phyloP scores from a whole-genome alignment of 2,797 vertebrate genomes.

The Rhinichthys osculus region DNA sequence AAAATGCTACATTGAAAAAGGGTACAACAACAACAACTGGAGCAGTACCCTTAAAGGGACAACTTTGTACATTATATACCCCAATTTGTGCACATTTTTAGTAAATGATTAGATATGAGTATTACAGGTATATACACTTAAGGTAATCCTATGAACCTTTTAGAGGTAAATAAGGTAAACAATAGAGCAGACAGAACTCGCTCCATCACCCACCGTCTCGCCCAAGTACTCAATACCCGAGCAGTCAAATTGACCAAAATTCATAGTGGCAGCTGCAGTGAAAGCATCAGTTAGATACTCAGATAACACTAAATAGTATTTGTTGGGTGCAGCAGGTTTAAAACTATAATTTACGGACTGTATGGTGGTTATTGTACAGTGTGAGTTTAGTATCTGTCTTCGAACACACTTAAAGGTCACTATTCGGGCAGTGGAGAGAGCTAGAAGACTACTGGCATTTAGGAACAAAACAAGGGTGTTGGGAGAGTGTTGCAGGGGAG shows the following conservation, averaged over 20 bases:
- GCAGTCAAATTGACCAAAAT: constrained; percentile 9
- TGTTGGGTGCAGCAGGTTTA: constrained; percentile 2
- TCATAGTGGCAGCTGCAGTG: not conserved
- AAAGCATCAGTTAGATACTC: constrained; percentile 4
- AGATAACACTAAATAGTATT: not conserved
- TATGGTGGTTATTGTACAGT: not conserved
- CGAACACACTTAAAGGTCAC: constrained; percentile 18
- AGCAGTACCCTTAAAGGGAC: not conserved
- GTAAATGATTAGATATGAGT: not conserved
- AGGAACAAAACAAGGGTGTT: constrained; percentile 45
- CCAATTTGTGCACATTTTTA: not conserved
- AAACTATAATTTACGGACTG: not conserved
- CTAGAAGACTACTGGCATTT: constrained; percentile 56
- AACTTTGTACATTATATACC: not conserved
- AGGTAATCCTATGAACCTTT: not conserved
- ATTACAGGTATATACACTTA: not conserved
- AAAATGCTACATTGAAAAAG: constrained; percentile 5
- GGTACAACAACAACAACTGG: not conserved
- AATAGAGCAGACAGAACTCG: not conserved
- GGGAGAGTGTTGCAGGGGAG: constrained; percentile 41
- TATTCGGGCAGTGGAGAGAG: constrained; percentile 7
- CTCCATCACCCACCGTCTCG: not conserved
- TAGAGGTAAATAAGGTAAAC: not conserved
- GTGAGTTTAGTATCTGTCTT: constrained; percentile 27
- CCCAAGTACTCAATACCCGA: not conserved